phyloP scores from a whole-genome alignment of 2,888 invertebrate genomes.

The Meandrusa payeni region DNA sequence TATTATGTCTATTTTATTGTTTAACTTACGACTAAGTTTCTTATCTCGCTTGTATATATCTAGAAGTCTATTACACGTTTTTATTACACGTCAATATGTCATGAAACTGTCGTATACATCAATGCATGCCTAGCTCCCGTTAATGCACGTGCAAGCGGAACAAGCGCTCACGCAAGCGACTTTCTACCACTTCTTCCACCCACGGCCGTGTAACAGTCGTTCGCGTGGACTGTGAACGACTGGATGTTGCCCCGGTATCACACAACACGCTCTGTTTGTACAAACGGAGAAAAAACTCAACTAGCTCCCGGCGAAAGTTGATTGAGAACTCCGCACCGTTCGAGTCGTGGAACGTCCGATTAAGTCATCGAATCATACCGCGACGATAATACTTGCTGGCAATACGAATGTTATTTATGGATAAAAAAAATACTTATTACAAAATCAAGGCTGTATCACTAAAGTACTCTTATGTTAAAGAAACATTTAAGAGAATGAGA shows the following conservation, averaged over 20 bases:
- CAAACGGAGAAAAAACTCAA: constrained; percentile 11
- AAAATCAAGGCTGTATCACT: too few species aligned
- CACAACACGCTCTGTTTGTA: constrained; percentile 9
- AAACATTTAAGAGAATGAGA: too few species aligned
- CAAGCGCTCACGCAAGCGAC: constrained; percentile 19
- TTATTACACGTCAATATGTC: too few species aligned
- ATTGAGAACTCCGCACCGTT: constrained; percentile 4
- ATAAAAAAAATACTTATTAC: too few species aligned
- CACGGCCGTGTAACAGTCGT: constrained; percentile 9
- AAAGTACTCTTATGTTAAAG: too few species aligned
- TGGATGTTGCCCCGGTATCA: constrained; percentile 14
- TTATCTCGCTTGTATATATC: too few species aligned
- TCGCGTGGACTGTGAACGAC: background rate
- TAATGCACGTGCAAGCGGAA: constrained; percentile 15
- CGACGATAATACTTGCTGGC: too few species aligned
- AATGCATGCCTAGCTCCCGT: constrained; percentile 16
- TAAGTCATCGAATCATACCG: background rate
- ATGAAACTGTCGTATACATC: constrained; percentile 16
- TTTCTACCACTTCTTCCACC: constrained; percentile 20
- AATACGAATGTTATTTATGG: too few species aligned
- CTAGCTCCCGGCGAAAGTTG: constrained; percentile 18
- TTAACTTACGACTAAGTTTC: too few species aligned
- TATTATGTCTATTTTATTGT: too few species aligned
- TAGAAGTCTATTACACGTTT: too few species aligned
- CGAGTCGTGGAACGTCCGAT: background rate